These are phyloP conservation scores for Metallyticus violacea DNA, from an alignment of 2,888 invertebrate species.

Conservation along the genomic window DNA sequence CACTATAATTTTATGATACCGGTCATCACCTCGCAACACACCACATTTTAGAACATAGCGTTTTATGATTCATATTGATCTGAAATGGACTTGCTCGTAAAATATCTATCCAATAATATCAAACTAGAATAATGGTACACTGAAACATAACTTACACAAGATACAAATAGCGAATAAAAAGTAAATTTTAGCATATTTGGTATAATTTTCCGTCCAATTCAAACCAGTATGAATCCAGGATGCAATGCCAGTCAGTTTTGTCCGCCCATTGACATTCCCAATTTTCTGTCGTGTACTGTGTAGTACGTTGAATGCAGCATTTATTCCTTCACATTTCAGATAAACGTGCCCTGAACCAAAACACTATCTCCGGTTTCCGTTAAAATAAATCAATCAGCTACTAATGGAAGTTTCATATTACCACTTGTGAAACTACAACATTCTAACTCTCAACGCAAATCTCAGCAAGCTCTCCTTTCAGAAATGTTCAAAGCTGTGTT, in stretches of 20 bases:
- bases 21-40: not conserved
- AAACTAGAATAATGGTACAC: not conserved
- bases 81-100: not conserved
- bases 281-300: not conserved
- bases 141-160: not conserved
- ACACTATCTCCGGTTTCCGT: not conserved
- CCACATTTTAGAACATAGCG: not conserved
- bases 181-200: not conserved
- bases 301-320: not conserved
- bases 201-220: not conserved
- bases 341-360: not conserved
- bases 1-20: not conserved
- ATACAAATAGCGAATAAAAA: not conserved
- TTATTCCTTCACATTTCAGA: not conserved
- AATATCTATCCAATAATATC: not conserved
- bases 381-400: not conserved
- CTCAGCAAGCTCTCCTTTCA: not conserved
- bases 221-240: not conserved
- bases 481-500: not conserved
- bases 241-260: not conserved
- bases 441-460: not conserved
- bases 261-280: not conserved
- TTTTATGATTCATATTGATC: not conserved
- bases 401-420: not conserved
- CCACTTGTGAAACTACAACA: not conserved